These are phyloP conservation scores for Oscheius sp. DNA, from an alignment of 1,140 invertebrate genomes.

Conservation along the genomic window DNA sequence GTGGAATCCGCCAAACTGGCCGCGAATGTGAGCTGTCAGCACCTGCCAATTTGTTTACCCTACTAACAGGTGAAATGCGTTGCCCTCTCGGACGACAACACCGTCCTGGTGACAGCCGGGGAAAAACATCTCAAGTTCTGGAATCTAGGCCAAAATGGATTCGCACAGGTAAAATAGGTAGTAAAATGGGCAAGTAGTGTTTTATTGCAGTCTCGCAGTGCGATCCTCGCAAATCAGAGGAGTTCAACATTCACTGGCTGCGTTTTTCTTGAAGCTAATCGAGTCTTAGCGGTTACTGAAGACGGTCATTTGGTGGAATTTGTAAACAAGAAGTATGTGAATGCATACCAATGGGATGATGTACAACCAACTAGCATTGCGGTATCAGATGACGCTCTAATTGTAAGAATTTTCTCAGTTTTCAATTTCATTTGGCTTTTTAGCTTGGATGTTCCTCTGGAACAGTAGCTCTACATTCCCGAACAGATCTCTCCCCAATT, in stretches of 20 bases:
- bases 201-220: neutral
- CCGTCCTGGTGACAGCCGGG: neutral
- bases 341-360: neutral
- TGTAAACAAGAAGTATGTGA: slow-evolving; percentile 3
- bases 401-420: neutral
- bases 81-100: neutral
- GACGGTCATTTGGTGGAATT: neutral
- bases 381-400: neutral
- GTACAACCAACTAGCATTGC: neutral
- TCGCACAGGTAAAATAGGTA: neutral
- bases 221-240: neutral
- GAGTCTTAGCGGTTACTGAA: slow-evolving; percentile 1
- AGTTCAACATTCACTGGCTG: neutral
- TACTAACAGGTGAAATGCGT: neutral
- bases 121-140: slow-evolving; percentile 4
- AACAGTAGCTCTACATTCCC: neutral
- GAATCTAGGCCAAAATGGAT: neutral
- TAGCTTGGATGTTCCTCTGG: neutral
- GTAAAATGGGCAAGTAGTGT: neutral
- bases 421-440: neutral
- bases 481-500: neutral
- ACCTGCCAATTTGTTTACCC: neutral
- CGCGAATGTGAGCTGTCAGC: neutral
- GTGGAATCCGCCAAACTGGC: neutral
- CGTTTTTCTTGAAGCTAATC: neutral